Base-by-base conservation (phyloP, 2,797 vertebrate species). In the Scolopax rusticola region DNA sequence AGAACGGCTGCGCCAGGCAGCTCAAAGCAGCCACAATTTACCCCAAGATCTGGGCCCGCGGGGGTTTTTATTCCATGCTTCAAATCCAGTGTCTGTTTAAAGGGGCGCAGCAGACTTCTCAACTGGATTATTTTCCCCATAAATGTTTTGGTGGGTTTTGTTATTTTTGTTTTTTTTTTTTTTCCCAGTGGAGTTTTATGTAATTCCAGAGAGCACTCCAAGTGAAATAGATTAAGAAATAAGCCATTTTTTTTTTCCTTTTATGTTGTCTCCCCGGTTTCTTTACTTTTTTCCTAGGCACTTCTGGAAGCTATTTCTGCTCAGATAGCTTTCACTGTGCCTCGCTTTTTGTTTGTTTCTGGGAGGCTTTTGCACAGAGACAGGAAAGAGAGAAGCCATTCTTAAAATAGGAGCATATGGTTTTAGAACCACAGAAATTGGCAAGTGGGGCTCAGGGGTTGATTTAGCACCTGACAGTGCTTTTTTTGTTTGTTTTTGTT, bases 381-480 rank as follows among this genome's bases (percentile, higher is more conserved):
- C 20, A 56, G 43, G 40, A 61, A 89, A 73, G 71, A 79, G 41
- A 85, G 38, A 93, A 89, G 25, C 28, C 68, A 25, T 24, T 90
- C 75, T 87, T 75, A 81, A 94, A 94, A 92, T 30, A 82, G n/a
- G 80, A 94, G 50, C 75, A 48, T 95, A 69, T 68, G 83, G 54
- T 33, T 95, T 90, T 87, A 85, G 78, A 96, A 57, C 28, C 17
- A 32, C n/a, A 82, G 60, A 80, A 92, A 92, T 36, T 75, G 81
- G 71, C 90, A 95, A 80, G 68, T 81, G 86, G 53, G 45, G 45
- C 84, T 82, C 56, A 47, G 48, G 78, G 57, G 47, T 32, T 92
- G 81, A 61, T 95, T 83, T 95, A 87, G 57, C 65, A 95, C 88
- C 91, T 91, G 80, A 95, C 75, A 89, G 74, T 80, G 61, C 57